Percentiles rank a stretch among this genome's conserved stretches.
Conservation (phyloP, 2,888 invertebrate species). For the Muscina levida region DNA sequence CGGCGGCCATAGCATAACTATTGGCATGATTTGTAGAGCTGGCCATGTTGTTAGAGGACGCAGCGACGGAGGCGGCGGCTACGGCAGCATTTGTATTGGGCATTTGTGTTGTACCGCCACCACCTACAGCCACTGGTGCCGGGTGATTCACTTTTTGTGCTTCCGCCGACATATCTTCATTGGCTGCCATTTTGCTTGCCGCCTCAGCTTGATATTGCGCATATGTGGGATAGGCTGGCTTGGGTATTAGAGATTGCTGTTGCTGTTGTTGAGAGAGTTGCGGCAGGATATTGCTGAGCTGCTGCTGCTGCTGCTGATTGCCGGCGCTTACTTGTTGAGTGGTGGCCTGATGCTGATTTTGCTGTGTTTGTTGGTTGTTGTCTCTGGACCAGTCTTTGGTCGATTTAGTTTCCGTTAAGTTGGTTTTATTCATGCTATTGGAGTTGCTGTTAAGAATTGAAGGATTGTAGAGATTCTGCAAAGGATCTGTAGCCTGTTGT, state of each 20-base stretch:
- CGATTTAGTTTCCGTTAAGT: slow-evolving; percentile 12
- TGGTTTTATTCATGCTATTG: slow-evolving; percentile 36
- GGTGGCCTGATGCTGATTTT: slow-evolving; percentile 62
- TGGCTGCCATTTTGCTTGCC: slow-evolving; percentile 51
- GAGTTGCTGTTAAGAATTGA: slow-evolving; percentile 57
- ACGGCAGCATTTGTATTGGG: slow-evolving; percentile 63
- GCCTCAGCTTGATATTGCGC: slow-evolving; percentile 75
- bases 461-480: slow-evolving; percentile 51
- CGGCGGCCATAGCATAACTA: slow-evolving; percentile 56
- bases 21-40: not conserved
- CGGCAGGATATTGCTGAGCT: slow-evolving; percentile 57
- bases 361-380: slow-evolving; percentile 65
- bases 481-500: slow-evolving; percentile 27
- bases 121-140: not conserved
- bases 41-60: slow-evolving; percentile 49
- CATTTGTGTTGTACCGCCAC: not conserved
- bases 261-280: slow-evolving; percentile 50
- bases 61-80: slow-evolving; percentile 69
- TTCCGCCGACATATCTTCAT: slow-evolving; percentile 36
- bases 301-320: slow-evolving; percentile 61
- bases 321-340: slow-evolving; percentile 47
- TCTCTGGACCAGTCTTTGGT: slow-evolving; percentile 56
- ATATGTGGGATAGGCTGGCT: slow-evolving; percentile 73
- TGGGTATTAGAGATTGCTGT: slow-evolving; percentile 49
- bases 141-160: slow-evolving; percentile 12